Evolutionary conservation across 2,888 invertebrate genomes (phyloP).

Genomic region (Tachina lurida): DNA sequence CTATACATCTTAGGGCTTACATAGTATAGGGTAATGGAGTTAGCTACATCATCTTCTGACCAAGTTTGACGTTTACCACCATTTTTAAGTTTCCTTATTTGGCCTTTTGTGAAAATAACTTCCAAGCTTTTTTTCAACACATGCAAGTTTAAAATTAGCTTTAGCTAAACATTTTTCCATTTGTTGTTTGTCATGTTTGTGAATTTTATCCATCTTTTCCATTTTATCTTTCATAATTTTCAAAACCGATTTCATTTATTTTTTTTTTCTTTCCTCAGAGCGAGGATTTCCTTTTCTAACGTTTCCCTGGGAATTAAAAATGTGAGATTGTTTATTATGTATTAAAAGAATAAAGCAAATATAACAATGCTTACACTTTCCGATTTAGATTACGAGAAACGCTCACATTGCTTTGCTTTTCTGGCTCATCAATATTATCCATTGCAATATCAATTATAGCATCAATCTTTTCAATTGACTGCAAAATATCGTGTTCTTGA

Average conservation of each 20-base stretch:
- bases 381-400: conserved; percentile 1
- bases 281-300: conserved; percentile 10
- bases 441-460: background rate
- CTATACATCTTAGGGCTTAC: conserved; percentile 23
- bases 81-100: conserved; percentile 20
- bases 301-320: conserved; percentile 11
- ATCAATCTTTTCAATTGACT: background rate
- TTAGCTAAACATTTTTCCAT: conserved; percentile 13
- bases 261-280: conserved; percentile 2
- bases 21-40: background rate
- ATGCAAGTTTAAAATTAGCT: background rate
- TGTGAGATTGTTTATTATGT: background rate
- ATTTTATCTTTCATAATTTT: conserved; percentile 1
- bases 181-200: conserved; percentile 6
- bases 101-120: conserved; percentile 14
- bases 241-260: background rate
- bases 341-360: background rate
- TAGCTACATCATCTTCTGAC: background rate
- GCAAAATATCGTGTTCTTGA: background rate
- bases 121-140: conserved; percentile 12
- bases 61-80: background rate
- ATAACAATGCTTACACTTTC: conserved; percentile 10
- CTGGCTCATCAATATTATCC: conserved; percentile 16
- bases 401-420: background rate
- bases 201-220: conserved; percentile 6